Base-by-base conservation (phyloP, 2,888 invertebrate species). In the Anodontia alba region DNA sequence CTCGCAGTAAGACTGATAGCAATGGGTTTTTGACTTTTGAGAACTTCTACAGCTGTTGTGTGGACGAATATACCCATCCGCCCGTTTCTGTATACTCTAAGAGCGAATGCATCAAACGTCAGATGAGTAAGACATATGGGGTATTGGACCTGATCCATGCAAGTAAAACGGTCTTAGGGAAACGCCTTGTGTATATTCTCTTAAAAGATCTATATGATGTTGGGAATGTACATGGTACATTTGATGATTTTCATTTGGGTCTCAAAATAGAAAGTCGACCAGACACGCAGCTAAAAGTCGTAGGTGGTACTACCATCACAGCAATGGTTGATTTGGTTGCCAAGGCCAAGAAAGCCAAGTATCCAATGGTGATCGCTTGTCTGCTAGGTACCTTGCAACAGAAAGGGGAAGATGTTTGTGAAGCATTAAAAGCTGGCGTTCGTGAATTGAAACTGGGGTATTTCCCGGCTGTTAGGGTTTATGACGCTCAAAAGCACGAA, bases 21-120 rank as follows among this genome's bases (percentile, higher is more conserved):
- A 38, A 38, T 62, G 75, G 70, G 1, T 76, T 76, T 49, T 42
- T 76, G 17, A 66, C 69, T 42, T 54, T 76, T n/a, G 57, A 54
- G 33, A 42, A 76, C 43, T 68, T 70, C n/a, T 29, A 29, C 31
- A n/a, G 51, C 68, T 76, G 76, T 46, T 76, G 76, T 57, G 62
- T 62, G 26, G 70, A 70, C 33, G 76, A 76, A 20, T 49, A 43
- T 17, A 62, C 70, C 12, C 31, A 46, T 29, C 76, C 76, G 2
- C 76, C 76, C 20, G n/a, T 76, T 29, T 1, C 42, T 20, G n/a
- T 76, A 7, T 76, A 68, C 66, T 62, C 70, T 46, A 71, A 66
- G 43, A 76, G 49, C 57, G 62, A 42, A 43, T 36, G 51, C 70
- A 38, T 76, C n/a, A n/a, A 62, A 29, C 70, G 62, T 31, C 57